Conservation (phyloP, 2,888 invertebrate species). For the Beris chalybata region DNA sequence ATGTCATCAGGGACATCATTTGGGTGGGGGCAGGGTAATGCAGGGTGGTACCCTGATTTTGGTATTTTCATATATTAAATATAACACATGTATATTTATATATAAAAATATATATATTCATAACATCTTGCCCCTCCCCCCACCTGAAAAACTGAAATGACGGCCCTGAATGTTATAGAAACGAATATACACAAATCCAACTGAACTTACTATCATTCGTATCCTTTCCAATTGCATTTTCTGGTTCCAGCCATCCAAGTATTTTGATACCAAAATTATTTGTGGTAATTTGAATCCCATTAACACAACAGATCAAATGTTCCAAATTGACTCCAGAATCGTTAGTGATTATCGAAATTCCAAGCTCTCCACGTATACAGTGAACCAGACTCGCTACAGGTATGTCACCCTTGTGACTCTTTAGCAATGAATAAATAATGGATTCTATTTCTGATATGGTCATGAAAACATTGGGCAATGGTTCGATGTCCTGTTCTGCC, state of each 20-base stretch:
- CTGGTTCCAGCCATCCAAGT: constrained; percentile 50
- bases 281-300: constrained; percentile 63
- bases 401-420: constrained; percentile 53
- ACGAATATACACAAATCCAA: too few species aligned
- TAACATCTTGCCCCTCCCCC: too few species aligned
- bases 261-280: constrained; percentile 57
- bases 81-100: too few species aligned
- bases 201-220: constrained; percentile 24
- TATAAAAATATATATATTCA: too few species aligned
- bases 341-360: constrained; percentile 48
- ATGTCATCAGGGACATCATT: too few species aligned
- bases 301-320: constrained; percentile 82
- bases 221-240: constrained; percentile 42
- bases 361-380: constrained; percentile 53
- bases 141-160: too few species aligned
- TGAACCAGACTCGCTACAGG: constrained; percentile 54
- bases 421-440: constrained; percentile 52
- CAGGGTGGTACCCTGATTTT: too few species aligned
- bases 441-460: constrained; percentile 53
- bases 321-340: constrained; percentile 83
- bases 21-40: too few species aligned
- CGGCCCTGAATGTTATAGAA: too few species aligned
- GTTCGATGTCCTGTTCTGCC: constrained; percentile 74
- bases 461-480: constrained; percentile 62
- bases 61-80: too few species aligned